These are phyloP conservation scores for Mythimna ferrago DNA, from an alignment of 2,888 invertebrate genomes.

Conservation along the genomic window DNA sequence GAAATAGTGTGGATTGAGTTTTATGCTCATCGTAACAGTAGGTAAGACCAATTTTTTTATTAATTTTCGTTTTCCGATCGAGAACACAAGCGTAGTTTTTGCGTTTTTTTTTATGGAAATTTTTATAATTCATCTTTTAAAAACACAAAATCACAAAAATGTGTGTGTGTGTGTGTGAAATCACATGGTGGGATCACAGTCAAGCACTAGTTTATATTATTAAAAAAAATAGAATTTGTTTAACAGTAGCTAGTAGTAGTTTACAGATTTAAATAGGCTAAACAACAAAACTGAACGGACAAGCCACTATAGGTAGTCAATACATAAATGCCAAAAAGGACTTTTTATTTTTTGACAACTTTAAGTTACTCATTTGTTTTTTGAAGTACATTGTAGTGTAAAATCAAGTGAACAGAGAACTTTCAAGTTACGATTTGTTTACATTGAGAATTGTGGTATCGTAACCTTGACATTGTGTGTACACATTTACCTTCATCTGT, in stretches of 20 bases:
- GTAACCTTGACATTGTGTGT: constrained; percentile 8
- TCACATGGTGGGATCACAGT: not conserved
- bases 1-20: constrained; percentile 3
- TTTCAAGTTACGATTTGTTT: not conserved
- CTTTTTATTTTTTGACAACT: too few relatives aligned
- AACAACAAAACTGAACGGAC: too few relatives aligned
- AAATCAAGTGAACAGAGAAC: not conserved
- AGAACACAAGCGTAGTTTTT: not conserved
- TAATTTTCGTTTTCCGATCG: not conserved
- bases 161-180: not conserved
- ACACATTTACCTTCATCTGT: not conserved
- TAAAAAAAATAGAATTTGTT: not conserved
- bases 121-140: too few relatives aligned
- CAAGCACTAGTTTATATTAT: too few relatives aligned
- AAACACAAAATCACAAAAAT: too few relatives aligned
- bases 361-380: not conserved
- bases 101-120: not conserved
- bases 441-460: not conserved
- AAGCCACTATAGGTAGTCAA: too few relatives aligned
- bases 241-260: not conserved
- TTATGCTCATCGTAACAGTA: not conserved
- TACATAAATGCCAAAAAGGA: too few relatives aligned
- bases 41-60: not conserved
- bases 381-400: not conserved
- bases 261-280: too few relatives aligned